Conservation (phyloP, 2,113 vertebrate genomes). For the Poecile atricapillus region DNA sequence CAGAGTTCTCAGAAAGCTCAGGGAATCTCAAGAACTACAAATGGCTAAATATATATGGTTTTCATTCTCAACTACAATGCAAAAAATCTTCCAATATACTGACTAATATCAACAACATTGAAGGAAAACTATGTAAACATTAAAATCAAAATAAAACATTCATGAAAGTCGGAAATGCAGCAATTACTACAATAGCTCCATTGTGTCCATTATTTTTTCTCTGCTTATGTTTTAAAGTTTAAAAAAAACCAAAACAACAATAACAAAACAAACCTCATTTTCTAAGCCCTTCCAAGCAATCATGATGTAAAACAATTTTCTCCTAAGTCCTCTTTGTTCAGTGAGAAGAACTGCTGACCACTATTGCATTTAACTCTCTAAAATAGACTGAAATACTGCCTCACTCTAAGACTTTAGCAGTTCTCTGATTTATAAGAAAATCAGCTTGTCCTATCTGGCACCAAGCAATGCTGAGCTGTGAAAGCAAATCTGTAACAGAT, state of each 20-base stretch:
- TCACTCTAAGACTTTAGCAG: neutral
- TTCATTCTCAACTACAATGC: neutral
- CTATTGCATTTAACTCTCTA: neutral
- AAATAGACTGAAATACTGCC: neutral
- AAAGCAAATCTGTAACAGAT: neutral
- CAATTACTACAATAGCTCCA: neutral
- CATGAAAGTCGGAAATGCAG: neutral
- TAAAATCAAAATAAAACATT: neutral
- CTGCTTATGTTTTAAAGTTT: neutral
- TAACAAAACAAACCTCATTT: neutral
- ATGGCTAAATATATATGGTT: fast-evolving
- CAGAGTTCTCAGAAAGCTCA: neutral
- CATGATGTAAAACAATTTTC: neutral
- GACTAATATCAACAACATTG: neutral
- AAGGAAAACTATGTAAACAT: neutral
- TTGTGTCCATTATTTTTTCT: neutral
- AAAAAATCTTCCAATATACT: neutral
- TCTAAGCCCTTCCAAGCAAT: neutral
- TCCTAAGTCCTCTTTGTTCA: neutral
- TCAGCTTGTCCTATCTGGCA: neutral
- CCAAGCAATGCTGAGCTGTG: neutral
- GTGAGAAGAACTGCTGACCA: neutral
- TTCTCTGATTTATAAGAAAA: neutral
- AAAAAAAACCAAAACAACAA: neutral
- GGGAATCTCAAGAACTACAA: neutral